Evolutionary conservation across 2,797 vertebrate genomes (phyloP).

Genomic region (Tympanoctomys barrerae): DNA sequence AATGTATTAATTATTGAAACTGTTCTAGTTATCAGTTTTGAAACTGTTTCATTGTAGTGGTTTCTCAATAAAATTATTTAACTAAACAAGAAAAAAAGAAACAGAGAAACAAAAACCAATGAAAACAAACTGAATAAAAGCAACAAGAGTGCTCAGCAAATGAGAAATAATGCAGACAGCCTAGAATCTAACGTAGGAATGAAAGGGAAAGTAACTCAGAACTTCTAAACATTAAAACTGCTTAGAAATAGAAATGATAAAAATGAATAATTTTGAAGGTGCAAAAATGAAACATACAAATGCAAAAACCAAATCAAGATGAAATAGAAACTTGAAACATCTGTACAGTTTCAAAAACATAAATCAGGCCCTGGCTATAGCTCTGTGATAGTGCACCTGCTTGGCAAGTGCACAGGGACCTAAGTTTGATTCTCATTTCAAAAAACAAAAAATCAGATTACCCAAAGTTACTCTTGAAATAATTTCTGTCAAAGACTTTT

Average conservation of each 20-base stretch:
- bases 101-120: neutral
- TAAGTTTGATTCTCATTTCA: too few relatives aligned
- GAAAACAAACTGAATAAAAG: neutral
- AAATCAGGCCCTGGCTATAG: neutral
- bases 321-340: neutral
- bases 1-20: too few relatives aligned
- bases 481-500: neutral
- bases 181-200: neutral
- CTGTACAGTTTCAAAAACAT: neutral
- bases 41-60: too few relatives aligned
- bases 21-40: too few relatives aligned
- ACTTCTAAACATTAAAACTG: neutral
- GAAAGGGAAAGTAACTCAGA: neutral
- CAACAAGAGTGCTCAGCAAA: neutral
- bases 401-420: too few relatives aligned
- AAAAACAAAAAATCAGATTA: neutral
- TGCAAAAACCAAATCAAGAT: neutral
- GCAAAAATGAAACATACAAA: neutral
- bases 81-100: neutral
- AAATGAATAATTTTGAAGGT: neutral
- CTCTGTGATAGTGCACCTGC: too few relatives aligned
- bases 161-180: neutral
- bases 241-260: neutral
- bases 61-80: too few relatives aligned
- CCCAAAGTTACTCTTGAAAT: neutral